phyloP scores from a whole-genome alignment of 1,140 invertebrate genomes.

The Zaprionus inermis region DNA sequence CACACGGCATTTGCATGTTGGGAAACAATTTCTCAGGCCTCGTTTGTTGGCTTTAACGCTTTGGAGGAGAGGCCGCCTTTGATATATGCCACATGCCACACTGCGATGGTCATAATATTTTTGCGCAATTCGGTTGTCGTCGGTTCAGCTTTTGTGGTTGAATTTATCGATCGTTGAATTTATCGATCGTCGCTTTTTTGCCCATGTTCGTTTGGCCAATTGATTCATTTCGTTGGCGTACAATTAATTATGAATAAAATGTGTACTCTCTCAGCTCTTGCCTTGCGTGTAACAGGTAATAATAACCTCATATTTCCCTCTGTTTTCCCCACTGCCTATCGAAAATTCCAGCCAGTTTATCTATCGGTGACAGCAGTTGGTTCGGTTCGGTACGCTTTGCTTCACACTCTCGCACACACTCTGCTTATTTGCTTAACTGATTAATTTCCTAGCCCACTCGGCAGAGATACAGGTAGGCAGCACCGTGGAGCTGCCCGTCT shows the following conservation, averaged over 20 bases:
- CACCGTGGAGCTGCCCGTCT: not conserved
- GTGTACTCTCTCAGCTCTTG: constrained; percentile 14
- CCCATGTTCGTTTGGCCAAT: constrained; percentile 34
- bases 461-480: not conserved
- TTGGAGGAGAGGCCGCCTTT: constrained; percentile 58
- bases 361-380: constrained; percentile 36
- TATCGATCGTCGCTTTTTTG: constrained; percentile 52
- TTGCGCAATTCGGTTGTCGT: constrained; percentile 82
- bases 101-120: constrained; percentile 79
- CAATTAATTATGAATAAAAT: constrained; percentile 70
- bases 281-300: constrained; percentile 24
- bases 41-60: constrained; percentile 54
- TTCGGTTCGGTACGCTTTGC: constrained; percentile 12
- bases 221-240: constrained; percentile 58
- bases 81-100: constrained; percentile 75
- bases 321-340: constrained; percentile 48
- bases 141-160: constrained; percentile 52
- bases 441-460: constrained; percentile 46
- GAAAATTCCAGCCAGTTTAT: constrained; percentile 28
- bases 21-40: constrained; percentile 78
- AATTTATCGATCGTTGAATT: constrained; percentile 72
- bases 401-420: constrained; percentile 28
- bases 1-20: constrained; percentile 79
- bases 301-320: constrained; percentile 51
- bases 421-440: constrained; percentile 61